These are phyloP conservation scores for Barbus barbus DNA, from an alignment of 2,113 vertebrate species.

Conservation along the genomic window DNA sequence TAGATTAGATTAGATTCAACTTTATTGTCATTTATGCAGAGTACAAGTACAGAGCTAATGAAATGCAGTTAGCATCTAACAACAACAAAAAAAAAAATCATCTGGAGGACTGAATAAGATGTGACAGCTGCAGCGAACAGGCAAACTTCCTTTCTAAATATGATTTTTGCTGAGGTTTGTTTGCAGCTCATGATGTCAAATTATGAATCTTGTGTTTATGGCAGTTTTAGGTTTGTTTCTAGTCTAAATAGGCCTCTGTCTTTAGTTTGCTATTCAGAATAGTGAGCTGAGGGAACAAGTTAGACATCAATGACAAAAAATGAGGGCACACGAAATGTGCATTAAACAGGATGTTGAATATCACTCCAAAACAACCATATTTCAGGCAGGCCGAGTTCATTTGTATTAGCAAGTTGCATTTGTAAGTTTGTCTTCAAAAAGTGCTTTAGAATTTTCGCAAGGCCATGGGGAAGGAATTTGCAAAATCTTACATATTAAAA, in stretches of 20 bases:
- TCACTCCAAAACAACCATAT: neutral
- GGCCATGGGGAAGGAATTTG: constrained; percentile 2
- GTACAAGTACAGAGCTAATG: no score
- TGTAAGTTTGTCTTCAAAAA: constrained; percentile 6
- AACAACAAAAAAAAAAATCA: neutral
- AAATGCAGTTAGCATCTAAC: no score
- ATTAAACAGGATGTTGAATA: constrained; percentile 6
- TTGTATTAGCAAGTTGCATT: neutral
- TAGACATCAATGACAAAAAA: constrained; percentile 29
- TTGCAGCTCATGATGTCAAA: neutral
- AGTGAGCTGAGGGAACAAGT: constrained; percentile 3
- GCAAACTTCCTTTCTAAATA: neutral
- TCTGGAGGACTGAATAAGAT: neutral
- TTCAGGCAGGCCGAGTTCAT: neutral
- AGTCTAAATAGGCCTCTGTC: constrained; percentile 18
- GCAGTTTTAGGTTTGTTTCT: neutral
- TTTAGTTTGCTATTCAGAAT: constrained; percentile 16
- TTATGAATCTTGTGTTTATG: neutral
- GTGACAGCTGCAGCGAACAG: neutral
- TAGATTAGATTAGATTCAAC: no score
- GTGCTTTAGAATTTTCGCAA: neutral
- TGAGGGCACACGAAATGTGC: neutral
- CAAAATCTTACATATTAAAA: neutral
- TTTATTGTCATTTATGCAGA: no score
- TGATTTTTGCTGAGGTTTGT: constrained; percentile 11